These are phyloP conservation scores for Gobio occitaniae DNA, from an alignment of 2,797 vertebrate genomes.

Conservation along the genomic window DNA sequence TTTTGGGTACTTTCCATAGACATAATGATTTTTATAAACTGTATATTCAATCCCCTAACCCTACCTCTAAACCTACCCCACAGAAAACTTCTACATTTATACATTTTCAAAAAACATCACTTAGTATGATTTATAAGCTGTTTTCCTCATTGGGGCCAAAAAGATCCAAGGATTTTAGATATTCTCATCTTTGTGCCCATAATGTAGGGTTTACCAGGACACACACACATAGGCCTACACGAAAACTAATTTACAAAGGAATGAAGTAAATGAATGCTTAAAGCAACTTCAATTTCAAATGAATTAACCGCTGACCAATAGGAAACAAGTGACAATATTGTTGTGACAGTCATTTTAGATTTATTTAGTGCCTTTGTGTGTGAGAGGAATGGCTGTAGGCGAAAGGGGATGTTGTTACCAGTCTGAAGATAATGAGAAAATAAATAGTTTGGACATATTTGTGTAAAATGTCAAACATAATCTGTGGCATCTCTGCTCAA, in stretches of 20 bases:
- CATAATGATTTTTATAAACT: no score
- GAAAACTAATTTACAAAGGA: constrained; percentile 18
- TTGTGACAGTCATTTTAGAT: not conserved
- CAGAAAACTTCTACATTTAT: no score
- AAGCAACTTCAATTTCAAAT: constrained; percentile 14
- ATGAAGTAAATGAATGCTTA: constrained; percentile 35
- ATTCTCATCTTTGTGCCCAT: no score
- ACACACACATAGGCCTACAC: not conserved
- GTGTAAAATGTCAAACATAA: constrained; percentile 3
- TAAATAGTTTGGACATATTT: not conserved
- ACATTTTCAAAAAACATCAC: no score
- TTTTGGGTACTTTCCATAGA: no score
- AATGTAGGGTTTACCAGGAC: not conserved
- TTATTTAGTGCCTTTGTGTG: constrained; percentile 4
- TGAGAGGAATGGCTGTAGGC: constrained; percentile 1
- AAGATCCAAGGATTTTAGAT: no score
- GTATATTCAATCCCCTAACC: no score
- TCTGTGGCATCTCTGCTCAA: not conserved
- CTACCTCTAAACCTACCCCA: no score
- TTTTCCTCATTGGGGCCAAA: no score
- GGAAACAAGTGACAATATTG: constrained; percentile 1
- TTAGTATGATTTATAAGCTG: no score
- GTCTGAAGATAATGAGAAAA: constrained; percentile 26
- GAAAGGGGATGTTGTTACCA: constrained; percentile 3
- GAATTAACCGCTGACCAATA: constrained; percentile 27